phyloP scores from a whole-genome alignment of 2,888 invertebrate genomes.

The Orthosia incerta region DNA sequence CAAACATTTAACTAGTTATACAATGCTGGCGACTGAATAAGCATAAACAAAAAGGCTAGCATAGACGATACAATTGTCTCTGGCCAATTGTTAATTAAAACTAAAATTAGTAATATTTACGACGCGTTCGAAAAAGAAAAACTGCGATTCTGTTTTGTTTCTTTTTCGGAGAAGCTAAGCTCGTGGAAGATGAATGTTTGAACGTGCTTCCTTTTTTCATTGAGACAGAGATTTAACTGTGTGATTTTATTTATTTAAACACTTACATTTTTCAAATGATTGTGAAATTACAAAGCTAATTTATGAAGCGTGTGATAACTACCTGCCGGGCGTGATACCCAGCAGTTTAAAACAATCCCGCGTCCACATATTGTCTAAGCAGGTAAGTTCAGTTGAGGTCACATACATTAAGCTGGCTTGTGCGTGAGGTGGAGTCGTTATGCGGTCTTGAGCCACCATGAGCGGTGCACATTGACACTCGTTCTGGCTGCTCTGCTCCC shows the following conservation, averaged over 20 bases:
- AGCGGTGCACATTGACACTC: slow-evolving; percentile 62
- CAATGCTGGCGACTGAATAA: not conserved
- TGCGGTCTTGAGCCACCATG: slow-evolving; percentile 55
- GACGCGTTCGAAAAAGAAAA: slow-evolving; percentile 43
- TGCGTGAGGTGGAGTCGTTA: slow-evolving; percentile 57
- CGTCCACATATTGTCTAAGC: slow-evolving; percentile 24
- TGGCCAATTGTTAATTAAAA: slow-evolving; percentile 52
- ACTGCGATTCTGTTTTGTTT: slow-evolving; percentile 28
- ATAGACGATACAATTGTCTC: slow-evolving; percentile 17
- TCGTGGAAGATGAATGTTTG: slow-evolving; percentile 40
- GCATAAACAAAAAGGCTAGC: slow-evolving; percentile 13
- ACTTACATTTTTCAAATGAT: not conserved
- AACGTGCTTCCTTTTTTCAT: slow-evolving; percentile 33
- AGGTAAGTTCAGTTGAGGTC: slow-evolving; percentile 44
- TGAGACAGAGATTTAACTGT: slow-evolving; percentile 29
- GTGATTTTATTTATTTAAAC: slow-evolving; percentile 22
- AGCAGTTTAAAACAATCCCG: slow-evolving; percentile 16
- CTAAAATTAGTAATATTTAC: slow-evolving; percentile 55
- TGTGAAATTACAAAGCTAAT: not conserved
- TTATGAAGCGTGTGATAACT: not conserved
- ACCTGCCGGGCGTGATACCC: not conserved
- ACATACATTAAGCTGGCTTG: slow-evolving; percentile 49
- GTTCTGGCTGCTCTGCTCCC: slow-evolving; percentile 58
- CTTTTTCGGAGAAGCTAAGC: slow-evolving; percentile 40
- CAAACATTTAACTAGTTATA: not conserved